Conservation (phyloP, 2,797 vertebrate species). For the Decapterus maruadsi region DNA sequence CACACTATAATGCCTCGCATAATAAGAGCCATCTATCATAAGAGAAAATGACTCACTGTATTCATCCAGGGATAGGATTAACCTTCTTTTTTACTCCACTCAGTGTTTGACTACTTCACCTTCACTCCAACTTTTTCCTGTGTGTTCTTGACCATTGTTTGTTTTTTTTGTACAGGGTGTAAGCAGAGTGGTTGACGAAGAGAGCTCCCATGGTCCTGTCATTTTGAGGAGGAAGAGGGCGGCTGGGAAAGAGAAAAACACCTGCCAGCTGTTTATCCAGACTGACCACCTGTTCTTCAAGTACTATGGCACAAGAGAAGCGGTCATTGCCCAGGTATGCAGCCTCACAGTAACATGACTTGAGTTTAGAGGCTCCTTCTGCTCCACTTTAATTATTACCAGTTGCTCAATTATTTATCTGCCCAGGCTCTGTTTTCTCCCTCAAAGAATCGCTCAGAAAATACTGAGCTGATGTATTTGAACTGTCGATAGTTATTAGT, state of each 20-base stretch:
- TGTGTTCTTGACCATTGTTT: background rate
- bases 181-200: conserved; percentile 43
- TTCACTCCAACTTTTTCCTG: background rate
- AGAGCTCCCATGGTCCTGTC: conserved; percentile 84
- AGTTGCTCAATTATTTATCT: background rate
- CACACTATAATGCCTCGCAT: background rate
- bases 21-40: background rate
- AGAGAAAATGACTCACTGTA: background rate
- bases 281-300: conserved; percentile 94
- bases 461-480: conserved; percentile 5
- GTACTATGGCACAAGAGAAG: conserved; percentile 92
- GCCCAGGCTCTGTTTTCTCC: background rate
- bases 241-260: conserved; percentile 91
- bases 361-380: background rate
- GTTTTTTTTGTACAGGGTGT: conserved; percentile 57
- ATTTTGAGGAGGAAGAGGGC: conserved; percentile 92
- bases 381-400: no score
- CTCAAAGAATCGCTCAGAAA: background rate
- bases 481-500: background rate
- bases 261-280: conserved; percentile 97
- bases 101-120: background rate
- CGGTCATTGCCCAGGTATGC: conserved; percentile 95
- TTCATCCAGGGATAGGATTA: background rate
- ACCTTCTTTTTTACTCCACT: background rate
- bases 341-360: background rate